phyloP scores from a whole-genome alignment of 2,113 vertebrate genomes.

The Puntigrus tetrazona region DNA sequence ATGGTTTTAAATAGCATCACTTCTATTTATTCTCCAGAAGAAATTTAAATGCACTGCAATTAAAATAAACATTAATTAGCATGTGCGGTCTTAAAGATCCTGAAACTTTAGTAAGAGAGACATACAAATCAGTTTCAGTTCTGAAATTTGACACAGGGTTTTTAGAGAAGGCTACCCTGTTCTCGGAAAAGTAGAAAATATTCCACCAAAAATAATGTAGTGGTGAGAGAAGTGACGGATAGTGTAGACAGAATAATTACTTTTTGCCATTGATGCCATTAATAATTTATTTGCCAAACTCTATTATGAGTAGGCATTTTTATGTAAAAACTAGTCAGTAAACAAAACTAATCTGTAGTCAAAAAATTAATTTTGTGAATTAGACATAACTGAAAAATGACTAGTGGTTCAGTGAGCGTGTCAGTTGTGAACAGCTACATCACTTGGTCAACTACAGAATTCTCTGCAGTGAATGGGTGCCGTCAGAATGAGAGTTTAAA shows the following conservation, averaged over 20 bases:
- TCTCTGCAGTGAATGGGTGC: no score
- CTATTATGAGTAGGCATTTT: not conserved
- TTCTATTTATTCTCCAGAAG: slow-evolving; percentile 32
- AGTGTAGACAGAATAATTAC: no score
- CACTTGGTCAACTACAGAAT: not conserved
- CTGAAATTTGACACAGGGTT: not conserved
- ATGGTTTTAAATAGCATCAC: slow-evolving; percentile 42
- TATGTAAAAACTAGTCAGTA: not conserved
- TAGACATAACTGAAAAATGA: not conserved
- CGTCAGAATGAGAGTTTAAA: no score
- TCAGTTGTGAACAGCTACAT: not conserved
- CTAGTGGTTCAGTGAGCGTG: not conserved
- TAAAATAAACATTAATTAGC: slow-evolving; percentile 30
- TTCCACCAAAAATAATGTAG: not conserved
- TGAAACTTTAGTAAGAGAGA: slow-evolving; percentile 3
- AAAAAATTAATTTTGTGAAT: no score
- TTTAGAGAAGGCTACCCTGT: not conserved
- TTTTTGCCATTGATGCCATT: not conserved
- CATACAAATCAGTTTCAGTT: not conserved
- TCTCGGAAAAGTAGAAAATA: not conserved
- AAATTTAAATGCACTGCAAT: slow-evolving; percentile 26
- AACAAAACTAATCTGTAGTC: no score
- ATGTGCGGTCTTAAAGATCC: not conserved
- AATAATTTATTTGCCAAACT: not conserved
- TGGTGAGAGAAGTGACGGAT: not conserved